Evolutionary conservation across 1,140 invertebrate species (phyloP).

Genomic region (Drosophila arawakana): DNA sequence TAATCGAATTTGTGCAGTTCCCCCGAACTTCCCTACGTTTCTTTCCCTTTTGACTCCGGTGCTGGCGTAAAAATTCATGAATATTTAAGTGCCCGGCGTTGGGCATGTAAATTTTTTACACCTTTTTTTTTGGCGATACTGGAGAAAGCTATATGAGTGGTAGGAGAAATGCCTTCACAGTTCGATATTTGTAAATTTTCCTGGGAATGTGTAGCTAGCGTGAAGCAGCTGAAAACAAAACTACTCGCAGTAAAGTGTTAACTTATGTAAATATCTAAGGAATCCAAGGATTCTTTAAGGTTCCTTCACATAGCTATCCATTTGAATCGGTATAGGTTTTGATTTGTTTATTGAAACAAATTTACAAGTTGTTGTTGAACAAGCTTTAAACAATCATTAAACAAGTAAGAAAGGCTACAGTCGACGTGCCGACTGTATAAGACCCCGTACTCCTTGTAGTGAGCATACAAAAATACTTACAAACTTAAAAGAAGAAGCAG

Average conservation of each 20-base stretch:
- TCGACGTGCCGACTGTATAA: too few species aligned
- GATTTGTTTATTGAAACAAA: neutral
- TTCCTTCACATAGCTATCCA: neutral
- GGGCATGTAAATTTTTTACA: slow-evolving; percentile 27
- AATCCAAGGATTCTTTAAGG: neutral
- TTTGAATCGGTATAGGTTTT: neutral
- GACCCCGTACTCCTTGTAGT: too few species aligned
- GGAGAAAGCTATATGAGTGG: neutral
- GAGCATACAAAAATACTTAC: too few species aligned
- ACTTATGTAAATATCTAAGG: neutral
- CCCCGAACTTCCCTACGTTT: slow-evolving; percentile 4
- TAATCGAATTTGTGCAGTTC: slow-evolving; percentile 69
- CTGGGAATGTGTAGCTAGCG: slow-evolving; percentile 69
- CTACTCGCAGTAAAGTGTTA: slow-evolving; percentile 14
- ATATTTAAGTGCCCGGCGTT: slow-evolving; percentile 66
- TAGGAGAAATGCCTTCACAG: slow-evolving; percentile 25
- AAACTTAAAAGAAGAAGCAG: too few species aligned
- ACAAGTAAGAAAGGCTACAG: too few species aligned
- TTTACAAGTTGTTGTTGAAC: slow-evolving; percentile 38
- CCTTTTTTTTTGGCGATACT: slow-evolving; percentile 20
- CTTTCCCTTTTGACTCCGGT: neutral
- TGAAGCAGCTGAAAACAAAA: slow-evolving; percentile 47
- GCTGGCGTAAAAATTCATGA: slow-evolving; percentile 60
- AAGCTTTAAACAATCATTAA: slow-evolving; percentile 47
- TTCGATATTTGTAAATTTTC: slow-evolving; percentile 45